Base-by-base conservation (phyloP, 2,888 invertebrate species). In the Trisateles emortualis region DNA sequence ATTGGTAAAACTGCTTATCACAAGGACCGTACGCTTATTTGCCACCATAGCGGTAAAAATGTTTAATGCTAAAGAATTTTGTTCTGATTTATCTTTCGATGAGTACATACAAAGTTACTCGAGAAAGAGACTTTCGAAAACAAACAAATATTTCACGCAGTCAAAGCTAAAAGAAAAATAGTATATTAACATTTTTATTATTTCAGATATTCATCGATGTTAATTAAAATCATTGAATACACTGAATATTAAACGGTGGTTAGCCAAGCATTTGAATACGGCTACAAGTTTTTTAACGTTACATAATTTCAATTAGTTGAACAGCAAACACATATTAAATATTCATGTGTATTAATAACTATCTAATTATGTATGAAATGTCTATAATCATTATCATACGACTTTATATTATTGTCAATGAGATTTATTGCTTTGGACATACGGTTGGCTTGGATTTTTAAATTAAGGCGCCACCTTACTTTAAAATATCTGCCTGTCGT, bases 271-370 rank as follows among this genome's bases (percentile, higher is more conserved):
- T 35, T 32, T 36, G 39, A 49, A 40, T 14, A 22, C 36, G 44
- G n/a, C n/a, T n/a, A n/a, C 36, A 47, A 16, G 30, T 47, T 57
- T 55, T 52, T 16, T 32, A 52, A 55, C n/a, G 51, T 49, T 66
- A 50, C 52, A 32, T 52, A 51, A 46, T 61, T 62, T 54, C 49
- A 70, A 70, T 66, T 66, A 66, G 38, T 47, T 38, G 32, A 43
- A 57, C 45, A 69, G 36, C 47, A 51, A 43, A 57, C 44, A 45
- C 16, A 36, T 45, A n/a, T 32, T 53, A 40, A 53, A 48, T 44
- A 50, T 66, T 52, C 41, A 58, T 58, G 43, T 53, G 39, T 45
- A 19, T 46, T 62, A 29, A 54, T 51, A 33, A 58, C 58, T 8
- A 33, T n/a, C 16, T 68, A 40, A 52, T 51, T 42, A 39, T 33